phyloP scores from a whole-genome alignment of 2,113 vertebrate genomes.

The Cheilinus undulatus region DNA sequence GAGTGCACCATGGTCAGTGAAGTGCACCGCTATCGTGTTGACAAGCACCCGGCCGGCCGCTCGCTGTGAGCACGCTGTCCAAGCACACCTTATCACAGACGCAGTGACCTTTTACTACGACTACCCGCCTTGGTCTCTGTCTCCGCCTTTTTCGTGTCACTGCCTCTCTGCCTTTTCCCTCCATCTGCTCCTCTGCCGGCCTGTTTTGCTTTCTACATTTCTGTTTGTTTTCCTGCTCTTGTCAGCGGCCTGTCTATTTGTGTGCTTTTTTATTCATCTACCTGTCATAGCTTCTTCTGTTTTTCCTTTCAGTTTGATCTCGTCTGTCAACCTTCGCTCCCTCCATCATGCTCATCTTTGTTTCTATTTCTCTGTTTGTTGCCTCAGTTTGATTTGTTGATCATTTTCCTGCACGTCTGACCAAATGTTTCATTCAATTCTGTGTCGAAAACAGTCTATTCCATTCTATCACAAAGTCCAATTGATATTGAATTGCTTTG shows the following conservation, averaged over 20 bases:
- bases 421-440: too few relatives aligned
- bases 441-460: too few relatives aligned
- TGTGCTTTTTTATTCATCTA: not conserved
- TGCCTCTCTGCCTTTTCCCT: slow-evolving; percentile 11
- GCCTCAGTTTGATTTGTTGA: too few relatives aligned
- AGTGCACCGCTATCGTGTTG: slow-evolving; percentile 60
- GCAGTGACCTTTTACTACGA: slow-evolving; percentile 69
- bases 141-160: slow-evolving; percentile 39
- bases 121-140: slow-evolving; percentile 29
- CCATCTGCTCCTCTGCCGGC: slow-evolving; percentile 34
- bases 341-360: not conserved
- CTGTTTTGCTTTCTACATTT: not conserved
- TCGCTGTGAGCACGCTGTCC: slow-evolving; percentile 62
- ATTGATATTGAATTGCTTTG: too few relatives aligned
- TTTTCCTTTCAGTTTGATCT: not conserved
- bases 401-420: too few relatives aligned
- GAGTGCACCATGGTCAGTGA: slow-evolving; percentile 32
- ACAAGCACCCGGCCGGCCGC: slow-evolving; percentile 45
- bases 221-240: not conserved
- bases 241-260: not conserved
- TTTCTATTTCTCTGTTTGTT: not conserved
- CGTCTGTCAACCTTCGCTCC: not conserved
- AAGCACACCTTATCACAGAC: slow-evolving; percentile 55
- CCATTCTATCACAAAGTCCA: too few relatives aligned
- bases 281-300: not conserved